Conservation (phyloP, 2,888 invertebrate genomes). For the Drosophila buzzatii region DNA sequence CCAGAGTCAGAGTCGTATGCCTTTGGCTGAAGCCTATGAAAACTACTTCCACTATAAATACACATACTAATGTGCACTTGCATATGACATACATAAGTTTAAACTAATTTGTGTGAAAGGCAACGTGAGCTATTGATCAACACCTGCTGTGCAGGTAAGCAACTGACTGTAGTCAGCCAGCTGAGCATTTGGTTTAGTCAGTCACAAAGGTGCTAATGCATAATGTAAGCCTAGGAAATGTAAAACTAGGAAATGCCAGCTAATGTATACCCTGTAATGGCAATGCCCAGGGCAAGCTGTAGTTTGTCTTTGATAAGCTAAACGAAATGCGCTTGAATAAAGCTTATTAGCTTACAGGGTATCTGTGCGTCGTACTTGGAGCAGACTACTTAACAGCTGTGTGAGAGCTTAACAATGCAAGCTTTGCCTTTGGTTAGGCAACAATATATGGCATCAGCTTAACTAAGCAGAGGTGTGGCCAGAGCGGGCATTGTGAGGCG, state of each 20-base stretch:
- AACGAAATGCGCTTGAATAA: too few species aligned
- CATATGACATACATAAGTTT: not conserved
- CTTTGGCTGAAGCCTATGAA: not conserved
- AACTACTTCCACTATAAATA: not conserved
- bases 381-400: too few species aligned
- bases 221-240: slow-evolving; percentile 1
- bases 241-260: not conserved
- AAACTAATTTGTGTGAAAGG: not conserved
- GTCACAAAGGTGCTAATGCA: not conserved
- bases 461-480: not conserved
- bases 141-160: not conserved
- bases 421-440: slow-evolving; percentile 2
- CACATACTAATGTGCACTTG: not conserved
- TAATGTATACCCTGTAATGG: slow-evolving; percentile 6
- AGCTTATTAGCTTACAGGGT: not conserved
- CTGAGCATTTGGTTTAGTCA: not conserved
- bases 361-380: not conserved
- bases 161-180: not conserved
- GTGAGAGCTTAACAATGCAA: not conserved
- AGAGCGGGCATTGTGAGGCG: not conserved
- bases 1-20: too few species aligned
- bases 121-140: not conserved
- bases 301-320: too few species aligned
- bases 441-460: not conserved
- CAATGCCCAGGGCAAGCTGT: not conserved